Evolutionary conservation across 2,888 invertebrate species (phyloP).

Genomic region (Aspidiotus destructor): DNA sequence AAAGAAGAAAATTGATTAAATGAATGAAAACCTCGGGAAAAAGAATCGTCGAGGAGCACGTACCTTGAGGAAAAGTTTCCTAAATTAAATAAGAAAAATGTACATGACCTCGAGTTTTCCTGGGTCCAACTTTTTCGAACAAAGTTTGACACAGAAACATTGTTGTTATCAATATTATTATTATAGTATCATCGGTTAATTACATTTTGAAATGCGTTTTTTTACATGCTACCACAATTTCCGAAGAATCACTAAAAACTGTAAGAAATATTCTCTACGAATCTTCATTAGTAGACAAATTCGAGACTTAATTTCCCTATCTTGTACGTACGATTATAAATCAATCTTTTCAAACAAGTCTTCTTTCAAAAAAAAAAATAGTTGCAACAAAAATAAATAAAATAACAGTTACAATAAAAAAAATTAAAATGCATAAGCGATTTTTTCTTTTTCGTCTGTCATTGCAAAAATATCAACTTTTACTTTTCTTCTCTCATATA

Average conservation of each 20-base stretch:
- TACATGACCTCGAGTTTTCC: too few relatives aligned
- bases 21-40: neutral
- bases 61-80: neutral
- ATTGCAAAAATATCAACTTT: slow-evolving; percentile 6
- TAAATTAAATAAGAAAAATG: neutral
- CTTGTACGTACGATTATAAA: neutral
- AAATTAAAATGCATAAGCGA: slow-evolving; percentile 16
- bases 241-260: neutral
- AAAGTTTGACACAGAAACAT: too few relatives aligned
- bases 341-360: too few relatives aligned
- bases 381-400: slow-evolving; percentile 12
- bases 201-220: neutral
- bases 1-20: neutral
- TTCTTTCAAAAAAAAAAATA: neutral
- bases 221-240: neutral
- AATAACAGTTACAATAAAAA: slow-evolving; percentile 8
- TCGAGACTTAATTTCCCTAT: too few relatives aligned
- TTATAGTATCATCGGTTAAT: neutral
- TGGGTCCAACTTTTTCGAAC: too few relatives aligned
- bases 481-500: neutral
- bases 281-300: too few relatives aligned
- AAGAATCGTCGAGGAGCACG: slow-evolving; percentile 3
- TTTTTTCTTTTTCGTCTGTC: neutral
- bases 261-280: neutral
- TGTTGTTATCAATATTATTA: neutral